Base-by-base conservation (phyloP, 2,797 vertebrate genomes). In the Valencia hispanica region DNA sequence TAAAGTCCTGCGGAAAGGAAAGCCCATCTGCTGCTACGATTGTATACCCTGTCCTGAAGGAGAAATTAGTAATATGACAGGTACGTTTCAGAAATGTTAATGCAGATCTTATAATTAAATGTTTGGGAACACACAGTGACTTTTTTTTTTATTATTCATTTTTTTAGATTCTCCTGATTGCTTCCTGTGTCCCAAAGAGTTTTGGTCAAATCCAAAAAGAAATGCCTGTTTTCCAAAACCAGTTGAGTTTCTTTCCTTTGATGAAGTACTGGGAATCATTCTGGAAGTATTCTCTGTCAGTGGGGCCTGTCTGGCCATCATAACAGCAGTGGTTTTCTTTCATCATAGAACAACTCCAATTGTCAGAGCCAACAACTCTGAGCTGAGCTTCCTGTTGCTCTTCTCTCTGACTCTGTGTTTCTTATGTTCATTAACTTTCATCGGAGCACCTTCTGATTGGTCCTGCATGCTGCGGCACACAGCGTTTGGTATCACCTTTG, bases 11-110 rank as follows among this genome's bases (percentile, higher is more conserved):
- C 92, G 92, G 80, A 93, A 88, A 87, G 92, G 91, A 76, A 92
- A 83, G 74, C 93, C 92, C 30, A 69, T 75, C 70, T 95, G 95
- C 83, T 95, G 95, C 86, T 95, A 94, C 79, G 93, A 95, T 70
- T 96, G 95, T 86, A 78, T 95, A 77, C 94, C 92, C 27, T 95
- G 95, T 82, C 91, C 93, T 63, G 94, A 94, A 85, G 65, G 57
- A 61, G 57, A 61, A 30, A 61, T 34, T 17, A 61, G 57, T 34
- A 61, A 61, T 34, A 48, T 84, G 8, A 92, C 95, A 66, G 93
- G 94, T 96, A 85, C 18, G 27, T 25, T 14, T 15, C 17, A 9
- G 2, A 27, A 25, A 43, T 2, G 1, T n/a, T 43, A 0, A 22
- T 47, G 39, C 8, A 20, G 55, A 66, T 43, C 20, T 14, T 27